Percentiles rank a stretch among this genome's conserved stretches.
phyloP scores from a whole-genome alignment of 2,113 vertebrate genomes.

The Atrichornis clamosus region DNA sequence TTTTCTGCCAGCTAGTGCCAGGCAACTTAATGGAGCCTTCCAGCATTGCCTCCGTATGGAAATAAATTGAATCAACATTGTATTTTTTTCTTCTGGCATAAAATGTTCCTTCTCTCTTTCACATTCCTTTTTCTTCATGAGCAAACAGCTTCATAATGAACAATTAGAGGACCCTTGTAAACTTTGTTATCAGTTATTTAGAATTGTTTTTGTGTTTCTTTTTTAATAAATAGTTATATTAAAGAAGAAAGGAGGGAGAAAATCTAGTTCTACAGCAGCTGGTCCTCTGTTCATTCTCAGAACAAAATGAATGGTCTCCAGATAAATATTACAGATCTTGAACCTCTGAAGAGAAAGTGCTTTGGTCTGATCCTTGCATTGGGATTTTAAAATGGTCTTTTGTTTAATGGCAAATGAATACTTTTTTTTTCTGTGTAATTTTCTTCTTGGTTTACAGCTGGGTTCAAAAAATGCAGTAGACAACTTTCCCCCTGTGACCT shows the following conservation, averaged over 20 bases:
- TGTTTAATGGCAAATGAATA: not conserved
- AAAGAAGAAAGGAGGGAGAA: not conserved
- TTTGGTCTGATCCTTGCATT: not conserved
- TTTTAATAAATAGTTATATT: not conserved
- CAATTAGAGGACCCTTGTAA: not conserved
- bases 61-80: not conserved
- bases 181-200: not conserved
- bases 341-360: not conserved
- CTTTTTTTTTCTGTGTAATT: not conserved
- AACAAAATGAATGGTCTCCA: not conserved
- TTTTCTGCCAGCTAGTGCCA: constrained; percentile 52
- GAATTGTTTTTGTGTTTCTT: not conserved
- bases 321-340: not conserved
- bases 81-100: not conserved
- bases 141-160: not conserved
- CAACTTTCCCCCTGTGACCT: accelerated
- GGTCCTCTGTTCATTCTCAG: not conserved
- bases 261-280: not conserved
- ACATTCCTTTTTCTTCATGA: not conserved
- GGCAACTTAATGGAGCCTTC: constrained; percentile 1
- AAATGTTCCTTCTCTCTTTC: not conserved
- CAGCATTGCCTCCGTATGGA: not conserved
- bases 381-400: not conserved
- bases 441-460: not conserved
- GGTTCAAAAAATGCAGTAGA: not conserved